phyloP scores from a whole-genome alignment of 2,888 invertebrate genomes.

The Lithodes maja region DNA sequence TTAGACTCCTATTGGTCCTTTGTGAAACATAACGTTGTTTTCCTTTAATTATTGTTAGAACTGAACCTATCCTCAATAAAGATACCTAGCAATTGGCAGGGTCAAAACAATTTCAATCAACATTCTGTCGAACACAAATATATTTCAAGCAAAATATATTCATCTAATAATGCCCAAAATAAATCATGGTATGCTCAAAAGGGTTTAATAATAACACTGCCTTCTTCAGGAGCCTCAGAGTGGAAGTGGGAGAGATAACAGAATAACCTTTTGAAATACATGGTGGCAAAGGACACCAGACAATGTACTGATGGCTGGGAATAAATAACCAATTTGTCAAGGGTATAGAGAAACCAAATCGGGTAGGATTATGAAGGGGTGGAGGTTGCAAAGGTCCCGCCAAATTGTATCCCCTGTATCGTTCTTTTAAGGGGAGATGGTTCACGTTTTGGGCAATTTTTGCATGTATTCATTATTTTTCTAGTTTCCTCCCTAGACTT shows the following conservation, averaged over 20 bases:
- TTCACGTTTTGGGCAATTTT: too few relatives aligned
- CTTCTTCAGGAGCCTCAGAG: slow-evolving; percentile 48
- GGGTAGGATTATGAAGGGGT: slow-evolving; percentile 16
- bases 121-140: too few relatives aligned
- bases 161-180: too few relatives aligned
- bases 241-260: slow-evolving; percentile 48
- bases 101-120: too few relatives aligned
- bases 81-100: too few relatives aligned
- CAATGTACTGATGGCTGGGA: slow-evolving; percentile 53
- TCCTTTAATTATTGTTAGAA: too few relatives aligned
- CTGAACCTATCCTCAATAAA: too few relatives aligned
- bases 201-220: slow-evolving; percentile 45
- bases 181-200: not conserved
- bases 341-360: slow-evolving; percentile 37
- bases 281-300: slow-evolving; percentile 48
- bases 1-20: too few relatives aligned
- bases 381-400: not conserved
- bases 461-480: too few relatives aligned
- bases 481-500: too few relatives aligned
- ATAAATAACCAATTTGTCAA: slow-evolving; percentile 63
- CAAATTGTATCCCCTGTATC: not conserved
- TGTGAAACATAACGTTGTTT: too few relatives aligned
- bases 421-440: not conserved
- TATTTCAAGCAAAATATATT: too few relatives aligned
- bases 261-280: slow-evolving; percentile 51